These are phyloP conservation scores for Carcina quercana DNA, from an alignment of 2,888 invertebrate genomes.

Conservation along the genomic window DNA sequence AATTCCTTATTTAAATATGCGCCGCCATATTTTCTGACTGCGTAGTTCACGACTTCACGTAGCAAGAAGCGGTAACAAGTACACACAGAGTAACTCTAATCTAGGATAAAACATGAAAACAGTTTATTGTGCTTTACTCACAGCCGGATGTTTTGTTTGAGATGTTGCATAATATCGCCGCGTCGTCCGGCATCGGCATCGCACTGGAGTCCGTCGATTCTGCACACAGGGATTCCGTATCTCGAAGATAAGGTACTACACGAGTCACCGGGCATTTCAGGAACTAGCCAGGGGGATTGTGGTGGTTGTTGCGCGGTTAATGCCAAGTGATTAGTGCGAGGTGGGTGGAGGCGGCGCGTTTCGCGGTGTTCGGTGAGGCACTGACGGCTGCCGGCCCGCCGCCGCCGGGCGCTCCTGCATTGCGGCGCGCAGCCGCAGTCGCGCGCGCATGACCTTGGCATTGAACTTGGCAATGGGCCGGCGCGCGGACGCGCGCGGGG, in stretches of 20 bases:
- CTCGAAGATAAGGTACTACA: too few species aligned
- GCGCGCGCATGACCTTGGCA: slow-evolving; percentile 84
- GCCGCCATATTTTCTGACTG: too few species aligned
- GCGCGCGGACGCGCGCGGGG: slow-evolving; percentile 36
- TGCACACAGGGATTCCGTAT: slow-evolving; percentile 30
- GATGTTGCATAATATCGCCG: slow-evolving; percentile 53
- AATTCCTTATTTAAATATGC: too few species aligned
- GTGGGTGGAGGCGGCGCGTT: slow-evolving; percentile 44
- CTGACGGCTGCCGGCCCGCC: slow-evolving; percentile 50
- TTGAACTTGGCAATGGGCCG: slow-evolving; percentile 83
- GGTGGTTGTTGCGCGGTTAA: too few species aligned
- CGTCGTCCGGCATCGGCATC: slow-evolving; percentile 22
- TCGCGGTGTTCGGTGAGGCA: slow-evolving; percentile 58
- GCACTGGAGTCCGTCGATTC: too few species aligned
- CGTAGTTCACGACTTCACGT: too few species aligned
- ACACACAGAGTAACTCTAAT: too few species aligned
- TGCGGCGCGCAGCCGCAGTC: slow-evolving; percentile 79
- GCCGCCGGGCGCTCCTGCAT: slow-evolving; percentile 75
- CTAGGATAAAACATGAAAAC: too few species aligned
- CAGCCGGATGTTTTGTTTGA: slow-evolving; percentile 33
- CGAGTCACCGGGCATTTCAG: too few species aligned
- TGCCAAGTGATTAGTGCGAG: not conserved
- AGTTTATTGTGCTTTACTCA: slow-evolving; percentile 32
- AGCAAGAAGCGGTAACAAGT: too few species aligned
- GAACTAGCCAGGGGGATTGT: too few species aligned